phyloP scores from a whole-genome alignment of 2,113 vertebrate genomes.

The Tricholaema leucomelas region DNA sequence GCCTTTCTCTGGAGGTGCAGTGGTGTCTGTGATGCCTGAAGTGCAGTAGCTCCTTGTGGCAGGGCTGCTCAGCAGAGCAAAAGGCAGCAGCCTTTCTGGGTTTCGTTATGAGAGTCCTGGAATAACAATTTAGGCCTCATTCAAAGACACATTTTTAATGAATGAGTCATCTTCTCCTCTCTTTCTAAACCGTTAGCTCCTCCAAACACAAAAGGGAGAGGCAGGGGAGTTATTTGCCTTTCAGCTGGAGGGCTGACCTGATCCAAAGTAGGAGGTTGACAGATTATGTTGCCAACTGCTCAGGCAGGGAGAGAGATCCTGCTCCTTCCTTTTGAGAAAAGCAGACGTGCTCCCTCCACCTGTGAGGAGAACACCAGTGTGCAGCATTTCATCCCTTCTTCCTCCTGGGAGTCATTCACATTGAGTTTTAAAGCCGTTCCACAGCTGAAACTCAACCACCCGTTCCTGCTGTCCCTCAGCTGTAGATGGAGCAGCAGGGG shows the following conservation, averaged over 20 bases:
- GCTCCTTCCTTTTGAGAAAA: not conserved
- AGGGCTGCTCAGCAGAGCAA: not conserved
- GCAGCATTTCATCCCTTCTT: not conserved
- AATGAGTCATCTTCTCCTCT: constrained; percentile 20
- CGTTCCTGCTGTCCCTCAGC: not conserved
- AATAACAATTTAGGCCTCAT: not conserved
- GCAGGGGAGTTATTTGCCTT: not conserved
- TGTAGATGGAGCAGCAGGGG: not conserved
- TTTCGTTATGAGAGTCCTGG: not conserved
- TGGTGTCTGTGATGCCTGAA: not conserved
- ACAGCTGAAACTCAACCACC: not conserved
- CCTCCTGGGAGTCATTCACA: not conserved
- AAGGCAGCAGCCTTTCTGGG: not conserved
- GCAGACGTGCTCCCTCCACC: not conserved
- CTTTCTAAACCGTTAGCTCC: not conserved
- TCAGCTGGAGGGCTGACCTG: not conserved
- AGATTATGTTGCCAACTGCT: not conserved
- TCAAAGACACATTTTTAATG: constrained; percentile 22
- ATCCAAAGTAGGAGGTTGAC: not conserved
- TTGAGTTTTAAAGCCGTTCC: not conserved
- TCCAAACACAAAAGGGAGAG: not conserved
- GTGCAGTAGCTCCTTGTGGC: not conserved
- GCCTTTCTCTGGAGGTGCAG: not conserved
- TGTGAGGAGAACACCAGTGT: not conserved
- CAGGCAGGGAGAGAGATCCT: not conserved